A percentile compares a stretch with the other conserved stretches of the same genome.
phyloP scores from a whole-genome alignment of 2,888 invertebrate species.

The Gandaritis pyraliata region DNA sequence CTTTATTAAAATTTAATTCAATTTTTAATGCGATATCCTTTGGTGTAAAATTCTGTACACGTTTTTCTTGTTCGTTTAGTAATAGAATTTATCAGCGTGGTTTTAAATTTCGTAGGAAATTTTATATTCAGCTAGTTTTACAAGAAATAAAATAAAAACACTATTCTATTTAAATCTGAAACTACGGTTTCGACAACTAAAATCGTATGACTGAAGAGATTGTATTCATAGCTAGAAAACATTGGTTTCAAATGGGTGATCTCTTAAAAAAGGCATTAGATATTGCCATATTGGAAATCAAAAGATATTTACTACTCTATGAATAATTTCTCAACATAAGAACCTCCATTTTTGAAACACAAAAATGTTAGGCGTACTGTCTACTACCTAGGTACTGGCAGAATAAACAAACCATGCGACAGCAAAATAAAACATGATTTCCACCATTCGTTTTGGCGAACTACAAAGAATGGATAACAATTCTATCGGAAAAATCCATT shows the following conservation, averaged over 20 bases:
- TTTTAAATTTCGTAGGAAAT: not conserved
- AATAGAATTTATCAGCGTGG: conserved; percentile 28
- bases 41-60: conserved; percentile 51
- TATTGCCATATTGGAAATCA: too few species aligned
- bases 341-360: conserved; percentile 7
- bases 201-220: not conserved
- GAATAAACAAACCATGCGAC: conserved; percentile 24
- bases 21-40: conserved; percentile 65
- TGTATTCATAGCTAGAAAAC: not conserved
- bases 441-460: conserved; percentile 30
- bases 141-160: not conserved
- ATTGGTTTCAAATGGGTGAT: not conserved
- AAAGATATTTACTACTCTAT: too few species aligned
- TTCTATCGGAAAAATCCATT: conserved; percentile 80
- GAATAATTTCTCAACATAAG: too few species aligned
- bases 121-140: not conserved
- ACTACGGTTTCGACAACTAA: not conserved
- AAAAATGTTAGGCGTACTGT: conserved; percentile 10
- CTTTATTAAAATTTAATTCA: conserved; percentile 76
- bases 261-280: too few species aligned
- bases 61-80: conserved; percentile 59
- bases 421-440: conserved; percentile 20
- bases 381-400: not conserved
- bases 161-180: not conserved
- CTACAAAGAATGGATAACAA: conserved; percentile 58